A percentile compares a stretch with the other conserved stretches of the same genome.
Conservation (phyloP, 2,888 invertebrate species). For the Diarsia dahlii region DNA sequence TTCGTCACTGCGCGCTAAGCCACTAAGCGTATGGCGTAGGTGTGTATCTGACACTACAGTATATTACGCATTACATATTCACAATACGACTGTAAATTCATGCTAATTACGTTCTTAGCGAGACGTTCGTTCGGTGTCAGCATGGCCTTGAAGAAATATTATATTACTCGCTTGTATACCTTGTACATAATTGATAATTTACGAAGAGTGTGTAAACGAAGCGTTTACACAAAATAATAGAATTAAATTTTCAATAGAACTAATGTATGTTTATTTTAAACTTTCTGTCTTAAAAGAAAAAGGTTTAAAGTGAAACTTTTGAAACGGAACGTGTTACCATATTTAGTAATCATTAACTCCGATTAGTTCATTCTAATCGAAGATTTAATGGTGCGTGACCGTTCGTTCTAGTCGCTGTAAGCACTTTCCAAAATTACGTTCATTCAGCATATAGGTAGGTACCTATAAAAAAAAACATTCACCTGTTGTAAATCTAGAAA, state of each 20-base stretch:
- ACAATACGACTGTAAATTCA: slow-evolving; percentile 76
- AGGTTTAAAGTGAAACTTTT: slow-evolving; percentile 50
- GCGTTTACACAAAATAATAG: slow-evolving; percentile 11
- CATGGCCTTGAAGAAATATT: slow-evolving; percentile 75
- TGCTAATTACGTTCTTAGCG: slow-evolving; percentile 77
- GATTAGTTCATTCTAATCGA: slow-evolving; percentile 76
- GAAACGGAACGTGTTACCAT: slow-evolving; percentile 55
- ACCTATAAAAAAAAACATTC: background rate
- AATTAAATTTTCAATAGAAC: slow-evolving; percentile 5
- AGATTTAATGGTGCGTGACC: slow-evolving; percentile 80
- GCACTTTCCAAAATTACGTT: slow-evolving; percentile 83
- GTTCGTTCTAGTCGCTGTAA: slow-evolving; percentile 68
- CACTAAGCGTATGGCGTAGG: too few relatives aligned
- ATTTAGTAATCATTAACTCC: slow-evolving; percentile 68
- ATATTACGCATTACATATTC: slow-evolving; percentile 74
- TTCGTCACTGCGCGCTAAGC: slow-evolving; percentile 72
- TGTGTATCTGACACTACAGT: slow-evolving; percentile 67
- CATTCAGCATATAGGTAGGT: too few relatives aligned
- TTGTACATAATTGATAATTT: slow-evolving; percentile 57
- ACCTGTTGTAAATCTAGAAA: background rate
- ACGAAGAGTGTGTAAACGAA: slow-evolving; percentile 48
- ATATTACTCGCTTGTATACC: slow-evolving; percentile 61
- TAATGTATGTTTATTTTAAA: slow-evolving; percentile 5
- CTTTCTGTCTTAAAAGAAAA: slow-evolving; percentile 14
- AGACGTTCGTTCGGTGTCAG: slow-evolving; percentile 68